Percentiles rank a stretch among this genome's conserved stretches.
Conservation (phyloP, 2,888 invertebrate genomes). For the Tiliacea aurago region DNA sequence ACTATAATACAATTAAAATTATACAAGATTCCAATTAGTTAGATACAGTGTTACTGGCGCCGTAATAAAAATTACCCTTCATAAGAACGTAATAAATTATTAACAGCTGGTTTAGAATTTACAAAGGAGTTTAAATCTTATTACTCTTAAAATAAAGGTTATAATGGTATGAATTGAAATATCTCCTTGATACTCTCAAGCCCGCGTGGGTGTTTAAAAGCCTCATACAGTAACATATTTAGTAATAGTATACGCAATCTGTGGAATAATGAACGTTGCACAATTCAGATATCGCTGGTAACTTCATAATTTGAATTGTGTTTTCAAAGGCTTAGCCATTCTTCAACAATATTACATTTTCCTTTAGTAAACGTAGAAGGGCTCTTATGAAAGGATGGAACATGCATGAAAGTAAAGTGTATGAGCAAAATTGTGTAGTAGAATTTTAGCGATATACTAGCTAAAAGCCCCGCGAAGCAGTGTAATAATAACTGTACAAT, state of each 20-base stretch:
- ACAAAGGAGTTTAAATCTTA: slow-evolving; percentile 45
- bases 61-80: slow-evolving; percentile 77
- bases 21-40: slow-evolving; percentile 72
- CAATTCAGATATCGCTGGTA: slow-evolving; percentile 63
- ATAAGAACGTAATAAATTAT: slow-evolving; percentile 72
- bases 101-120: slow-evolving; percentile 60
- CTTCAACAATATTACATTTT: neutral
- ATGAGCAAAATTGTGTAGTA: neutral
- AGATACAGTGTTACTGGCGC: slow-evolving; percentile 72
- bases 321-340: slow-evolving; percentile 10
- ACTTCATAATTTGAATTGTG: slow-evolving; percentile 50
- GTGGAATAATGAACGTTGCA: slow-evolving; percentile 75
- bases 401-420: slow-evolving; percentile 6
- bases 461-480: neutral
- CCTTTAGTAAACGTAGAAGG: neutral
- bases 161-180: slow-evolving; percentile 52
- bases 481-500: slow-evolving; percentile 26
- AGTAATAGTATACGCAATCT: slow-evolving; percentile 79
- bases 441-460: neutral
- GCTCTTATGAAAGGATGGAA: neutral
- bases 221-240: slow-evolving; percentile 75
- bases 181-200: slow-evolving; percentile 68
- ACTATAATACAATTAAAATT: slow-evolving; percentile 63
- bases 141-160: slow-evolving; percentile 40
- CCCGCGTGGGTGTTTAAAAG: slow-evolving; percentile 78